Conservation (phyloP, 2,888 invertebrate genomes). For the Dione vanillae region DNA sequence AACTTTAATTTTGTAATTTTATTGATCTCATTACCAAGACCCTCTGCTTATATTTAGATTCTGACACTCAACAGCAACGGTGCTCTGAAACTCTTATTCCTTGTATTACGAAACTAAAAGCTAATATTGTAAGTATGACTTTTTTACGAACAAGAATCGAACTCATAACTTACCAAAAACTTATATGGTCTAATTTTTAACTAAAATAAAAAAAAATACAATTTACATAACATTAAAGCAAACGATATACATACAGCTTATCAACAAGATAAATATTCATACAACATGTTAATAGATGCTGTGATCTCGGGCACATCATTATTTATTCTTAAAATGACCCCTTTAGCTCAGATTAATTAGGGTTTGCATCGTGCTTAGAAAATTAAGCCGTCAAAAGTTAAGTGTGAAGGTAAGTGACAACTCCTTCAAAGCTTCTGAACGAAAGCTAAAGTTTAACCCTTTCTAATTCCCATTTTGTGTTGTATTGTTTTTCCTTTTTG, state of each 20-base stretch:
- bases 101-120: too few species aligned
- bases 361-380: constrained; percentile 59
- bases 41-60: too few species aligned
- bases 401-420: constrained; percentile 38
- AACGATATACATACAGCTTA: neutral
- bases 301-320: constrained; percentile 57
- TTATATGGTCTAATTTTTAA: too few species aligned
- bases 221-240: neutral
- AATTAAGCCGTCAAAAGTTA: constrained; percentile 51
- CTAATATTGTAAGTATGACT: too few species aligned
- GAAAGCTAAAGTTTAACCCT: constrained; percentile 18
- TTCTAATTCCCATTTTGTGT: constrained; percentile 37
- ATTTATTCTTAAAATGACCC: constrained; percentile 74
- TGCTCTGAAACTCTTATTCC: too few species aligned
- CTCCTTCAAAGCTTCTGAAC: constrained; percentile 32
- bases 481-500: too few species aligned
- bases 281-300: constrained; percentile 42
- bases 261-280: constrained; percentile 9
- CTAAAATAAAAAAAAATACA: neutral
- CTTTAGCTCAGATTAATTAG: constrained; percentile 50
- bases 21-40: too few species aligned
- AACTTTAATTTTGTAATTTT: too few species aligned
- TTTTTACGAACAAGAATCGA: too few species aligned
- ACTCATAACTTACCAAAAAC: too few species aligned
- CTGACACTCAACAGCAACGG: too few species aligned